A percentile compares a stretch with the other conserved stretches of the same genome.
These are phyloP conservation scores for Sinohyriopsis cumingii DNA, from an alignment of 2,888 invertebrate genomes.

Conservation along the genomic window DNA sequence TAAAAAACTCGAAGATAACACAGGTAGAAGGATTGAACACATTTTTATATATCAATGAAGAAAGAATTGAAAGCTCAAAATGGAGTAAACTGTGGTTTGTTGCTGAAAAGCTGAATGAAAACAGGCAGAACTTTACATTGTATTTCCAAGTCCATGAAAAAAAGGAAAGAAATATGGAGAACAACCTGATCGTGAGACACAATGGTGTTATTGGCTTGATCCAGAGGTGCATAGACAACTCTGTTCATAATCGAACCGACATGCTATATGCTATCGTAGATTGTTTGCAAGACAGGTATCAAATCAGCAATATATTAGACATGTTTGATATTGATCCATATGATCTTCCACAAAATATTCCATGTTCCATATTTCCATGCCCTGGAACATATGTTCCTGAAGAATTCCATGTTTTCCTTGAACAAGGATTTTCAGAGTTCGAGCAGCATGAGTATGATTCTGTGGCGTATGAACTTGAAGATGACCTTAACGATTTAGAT, in stretches of 20 bases:
- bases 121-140: too few relatives aligned
- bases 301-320: constrained; percentile 11
- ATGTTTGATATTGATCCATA: constrained; percentile 2
- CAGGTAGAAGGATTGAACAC: too few relatives aligned
- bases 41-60: background rate
- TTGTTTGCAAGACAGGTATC: background rate
- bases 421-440: constrained; percentile 24
- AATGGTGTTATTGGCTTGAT: too few relatives aligned
- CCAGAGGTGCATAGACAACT: too few relatives aligned
- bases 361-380: constrained; percentile 17
- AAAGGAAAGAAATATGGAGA: background rate
- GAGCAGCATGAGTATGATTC: constrained; percentile 22
- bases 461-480: constrained; percentile 24
- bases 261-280: too few relatives aligned
- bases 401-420: constrained; percentile 28
- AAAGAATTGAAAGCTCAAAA: constrained; percentile 6
- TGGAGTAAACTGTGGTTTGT: background rate
- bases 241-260: too few relatives aligned
- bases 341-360: background rate
- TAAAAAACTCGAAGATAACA: too few relatives aligned
- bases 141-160: background rate
- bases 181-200: background rate
- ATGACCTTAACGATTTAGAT: constrained; percentile 1
- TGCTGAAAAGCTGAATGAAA: background rate
- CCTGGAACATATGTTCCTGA: constrained; percentile 30